Conservation (phyloP, 92 coral and sea anemone genomes). For the Metridium senile region DNA sequence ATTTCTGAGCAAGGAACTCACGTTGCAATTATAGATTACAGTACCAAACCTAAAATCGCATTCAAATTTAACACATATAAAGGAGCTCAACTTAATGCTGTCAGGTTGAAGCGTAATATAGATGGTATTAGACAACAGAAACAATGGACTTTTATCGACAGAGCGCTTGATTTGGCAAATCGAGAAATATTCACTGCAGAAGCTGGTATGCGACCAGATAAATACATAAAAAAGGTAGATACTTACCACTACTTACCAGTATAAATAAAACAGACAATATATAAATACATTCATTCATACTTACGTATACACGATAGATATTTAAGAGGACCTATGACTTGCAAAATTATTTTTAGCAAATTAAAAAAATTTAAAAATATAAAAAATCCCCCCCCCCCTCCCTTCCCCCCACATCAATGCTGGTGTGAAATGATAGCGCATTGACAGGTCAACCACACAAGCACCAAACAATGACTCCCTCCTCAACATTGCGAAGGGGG, state of each 20-base stretch:
- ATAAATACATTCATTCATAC: too few relatives aligned
- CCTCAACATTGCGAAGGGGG: too few relatives aligned
- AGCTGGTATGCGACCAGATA: conserved; percentile 40
- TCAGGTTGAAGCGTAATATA: conserved; percentile 36
- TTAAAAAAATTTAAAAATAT: too few relatives aligned
- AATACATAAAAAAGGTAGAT: conserved; percentile 16
- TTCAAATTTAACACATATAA: conserved; percentile 34
- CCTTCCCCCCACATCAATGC: too few relatives aligned
- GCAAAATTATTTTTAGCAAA: too few relatives aligned
- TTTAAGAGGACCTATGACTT: too few relatives aligned
- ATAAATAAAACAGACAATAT: too few relatives aligned
- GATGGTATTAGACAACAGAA: conserved; percentile 17
- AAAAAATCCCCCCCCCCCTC: too few relatives aligned
- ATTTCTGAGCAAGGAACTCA: conserved; percentile 44
- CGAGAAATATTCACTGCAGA: conserved; percentile 11
- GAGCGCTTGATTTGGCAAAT: conserved; percentile 18
- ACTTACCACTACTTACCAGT: not conserved
- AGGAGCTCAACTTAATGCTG: conserved; percentile 34
- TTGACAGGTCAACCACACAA: too few relatives aligned
- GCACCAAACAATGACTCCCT: too few relatives aligned
- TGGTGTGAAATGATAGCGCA: too few relatives aligned
- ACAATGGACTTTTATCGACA: conserved; percentile 38
- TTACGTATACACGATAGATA: too few relatives aligned
- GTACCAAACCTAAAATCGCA: conserved; percentile 21
- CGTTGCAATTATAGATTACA: conserved; percentile 28